Base-by-base conservation (phyloP, 2,888 invertebrate species). In the Spisula solida region DNA sequence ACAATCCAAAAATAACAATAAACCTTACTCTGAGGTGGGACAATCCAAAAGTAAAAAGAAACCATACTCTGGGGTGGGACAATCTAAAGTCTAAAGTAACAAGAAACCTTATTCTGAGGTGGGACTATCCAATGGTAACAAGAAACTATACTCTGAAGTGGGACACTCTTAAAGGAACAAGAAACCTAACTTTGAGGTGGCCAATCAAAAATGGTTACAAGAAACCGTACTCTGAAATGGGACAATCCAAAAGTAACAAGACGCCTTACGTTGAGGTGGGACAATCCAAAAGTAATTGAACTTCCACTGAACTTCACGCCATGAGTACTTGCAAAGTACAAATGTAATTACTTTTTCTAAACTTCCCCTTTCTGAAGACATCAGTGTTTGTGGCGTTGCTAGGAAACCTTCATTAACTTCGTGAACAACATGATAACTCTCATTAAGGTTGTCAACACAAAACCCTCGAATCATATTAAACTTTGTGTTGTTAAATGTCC, bases 371-470 rank as follows among this genome's bases (percentile, higher is more conserved):
- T 66, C 60, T 25, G 10, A 25, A 16, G 60, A 66, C 60, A 66
- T 10, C 51, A 51, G 4, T 16, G 12, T 16, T 12, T n/a, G 20
- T 66, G 25, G 1, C 25, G 60, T 66, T 66, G 60, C 60, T 66
- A n/a, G 25, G 60, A n/a, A 66, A 66, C 60, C 5, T 25, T 25
- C n/a, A n/a, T 10, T 66, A 66, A 51, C 51, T 16, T 16, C 60
- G 25, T 25, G 60, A 20, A n/a, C 60, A 25, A 10, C 8, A 66
- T 25, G 60, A 66, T 1, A 25, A 25, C 10, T 10, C 8, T 66
- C 60, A 66, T 66, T 66, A 66, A 25, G 60, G 25, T 66, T 66
- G 60, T 66, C 60, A 66, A 66, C 60, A n/a, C 60, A 66, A 66
- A 66, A 66, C 60, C 25, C 60, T 25, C 25, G n/a, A 66, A 25